Conservation (phyloP, 2,113 vertebrate genomes). For the Ailurus styani region DNA sequence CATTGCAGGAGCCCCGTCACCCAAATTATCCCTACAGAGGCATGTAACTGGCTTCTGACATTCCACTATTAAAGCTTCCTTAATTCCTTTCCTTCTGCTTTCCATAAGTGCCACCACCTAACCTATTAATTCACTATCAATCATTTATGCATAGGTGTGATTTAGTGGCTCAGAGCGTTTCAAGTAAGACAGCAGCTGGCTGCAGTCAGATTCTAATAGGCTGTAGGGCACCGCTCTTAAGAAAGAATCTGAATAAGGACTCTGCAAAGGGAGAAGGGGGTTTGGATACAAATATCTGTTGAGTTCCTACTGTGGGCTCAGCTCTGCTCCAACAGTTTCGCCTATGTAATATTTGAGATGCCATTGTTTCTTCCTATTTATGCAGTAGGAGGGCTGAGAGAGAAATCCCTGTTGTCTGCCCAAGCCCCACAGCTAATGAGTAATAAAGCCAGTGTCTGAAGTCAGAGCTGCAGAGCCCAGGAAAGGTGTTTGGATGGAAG, state of each 20-base stretch:
- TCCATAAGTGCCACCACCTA: constrained; percentile 19
- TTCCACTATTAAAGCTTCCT: not conserved
- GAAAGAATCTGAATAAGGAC: not conserved
- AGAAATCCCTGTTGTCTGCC: not conserved
- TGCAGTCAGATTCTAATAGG: constrained; percentile 17
- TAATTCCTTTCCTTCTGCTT: constrained; percentile 23
- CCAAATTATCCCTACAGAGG: not conserved
- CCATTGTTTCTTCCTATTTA: not conserved
- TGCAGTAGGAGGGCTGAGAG: not conserved
- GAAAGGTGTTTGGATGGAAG: not conserved
- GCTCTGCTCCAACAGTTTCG: not conserved
- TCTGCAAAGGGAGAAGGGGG: not conserved
- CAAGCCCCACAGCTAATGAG: not conserved
- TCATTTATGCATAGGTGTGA: constrained; percentile 51
- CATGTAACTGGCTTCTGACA: not conserved
- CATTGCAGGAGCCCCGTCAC: not conserved
- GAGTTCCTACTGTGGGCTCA: not conserved
- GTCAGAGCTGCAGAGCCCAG: not conserved
- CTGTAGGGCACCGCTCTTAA: not conserved
- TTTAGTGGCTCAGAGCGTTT: constrained; percentile 35
- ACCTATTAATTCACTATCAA: constrained; percentile 53
- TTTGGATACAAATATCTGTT: not conserved
- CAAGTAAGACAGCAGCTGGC: not conserved
- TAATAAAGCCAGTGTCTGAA: not conserved
- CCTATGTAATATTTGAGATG: not conserved